A percentile compares a stretch with the other conserved stretches of the same genome.
Conservation (phyloP, 2,797 vertebrate species). For the Iguana delicatissima region DNA sequence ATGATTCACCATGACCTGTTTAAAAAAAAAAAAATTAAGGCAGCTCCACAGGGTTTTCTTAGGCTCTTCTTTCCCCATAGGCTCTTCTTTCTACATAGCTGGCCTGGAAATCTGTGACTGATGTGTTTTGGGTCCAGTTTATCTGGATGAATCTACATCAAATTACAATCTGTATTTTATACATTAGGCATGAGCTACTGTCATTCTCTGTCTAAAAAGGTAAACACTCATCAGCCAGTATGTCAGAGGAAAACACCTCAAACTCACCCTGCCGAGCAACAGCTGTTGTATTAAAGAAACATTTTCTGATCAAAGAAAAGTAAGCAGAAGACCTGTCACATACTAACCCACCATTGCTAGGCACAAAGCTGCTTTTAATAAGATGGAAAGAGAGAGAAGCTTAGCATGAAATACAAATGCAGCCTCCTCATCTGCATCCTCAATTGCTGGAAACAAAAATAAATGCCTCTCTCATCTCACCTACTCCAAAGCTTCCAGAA, state of each 20-base stretch:
- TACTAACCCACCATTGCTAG: conserved; percentile 10
- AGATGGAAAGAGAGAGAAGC: not conserved
- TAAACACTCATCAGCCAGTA: not conserved
- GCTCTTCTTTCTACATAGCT: no score
- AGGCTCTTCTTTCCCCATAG: no score
- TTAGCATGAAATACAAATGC: conserved; percentile 4
- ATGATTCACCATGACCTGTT: not conserved
- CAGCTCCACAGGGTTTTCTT: not conserved
- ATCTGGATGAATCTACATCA: not conserved
- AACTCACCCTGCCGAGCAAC: not conserved
- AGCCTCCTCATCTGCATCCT: conserved; percentile 12
- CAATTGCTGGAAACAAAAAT: conserved; percentile 29
- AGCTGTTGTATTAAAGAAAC: conserved; percentile 16
- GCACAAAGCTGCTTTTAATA: not conserved
- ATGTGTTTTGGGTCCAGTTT: not conserved
- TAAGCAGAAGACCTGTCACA: conserved; percentile 6
- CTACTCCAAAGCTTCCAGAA: conserved; percentile 28
- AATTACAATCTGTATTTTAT: not conserved
- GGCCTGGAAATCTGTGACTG: not conserved
- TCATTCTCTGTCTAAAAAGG: not conserved
- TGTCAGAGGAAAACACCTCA: not conserved
- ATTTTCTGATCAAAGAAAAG: conserved; percentile 23
- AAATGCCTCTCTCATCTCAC: conserved; percentile 31
- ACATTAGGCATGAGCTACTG: not conserved
- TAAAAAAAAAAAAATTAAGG: not conserved